Conservation (phyloP, 1,140 invertebrate species). For the Pachyrhynchus sulphureomaculatus region DNA sequence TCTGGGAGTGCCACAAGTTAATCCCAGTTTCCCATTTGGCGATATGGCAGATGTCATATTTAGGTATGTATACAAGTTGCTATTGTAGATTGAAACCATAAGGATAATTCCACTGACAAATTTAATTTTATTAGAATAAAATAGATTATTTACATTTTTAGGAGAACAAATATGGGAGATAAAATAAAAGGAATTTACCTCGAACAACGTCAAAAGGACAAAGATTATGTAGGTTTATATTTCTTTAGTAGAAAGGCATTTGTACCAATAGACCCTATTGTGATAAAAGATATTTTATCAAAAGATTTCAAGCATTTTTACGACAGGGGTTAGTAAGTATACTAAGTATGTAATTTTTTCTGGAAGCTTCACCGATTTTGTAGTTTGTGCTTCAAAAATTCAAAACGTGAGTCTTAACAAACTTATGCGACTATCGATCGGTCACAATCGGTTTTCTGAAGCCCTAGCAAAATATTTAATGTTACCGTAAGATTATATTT, state of each 20-base stretch:
- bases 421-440: no score
- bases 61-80: conserved; percentile 6
- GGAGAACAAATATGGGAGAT: conserved; percentile 43
- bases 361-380: neutral
- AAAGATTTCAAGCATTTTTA: conserved; percentile 57
- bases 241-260: conserved; percentile 54
- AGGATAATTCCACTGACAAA: neutral
- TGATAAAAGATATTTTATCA: conserved; percentile 60
- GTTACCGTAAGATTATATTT: no score
- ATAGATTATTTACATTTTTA: neutral
- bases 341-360: neutral
- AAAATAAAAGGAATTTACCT: conserved; percentile 46
- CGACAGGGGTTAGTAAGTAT: conserved; percentile 50
- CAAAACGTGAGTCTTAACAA: neutral
- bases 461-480: no score
- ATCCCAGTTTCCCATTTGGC: conserved; percentile 47
- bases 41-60: conserved; percentile 45
- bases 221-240: conserved; percentile 52
- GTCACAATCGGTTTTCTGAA: no score
- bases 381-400: neutral
- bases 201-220: conserved; percentile 25
- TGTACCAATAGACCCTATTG: conserved; percentile 57
- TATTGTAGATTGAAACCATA: no score
- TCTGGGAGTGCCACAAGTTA: conserved; percentile 49
- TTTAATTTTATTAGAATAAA: neutral